Evolutionary conservation across 2,888 invertebrate genomes (phyloP).

Genomic region (Melieria omissa): DNA sequence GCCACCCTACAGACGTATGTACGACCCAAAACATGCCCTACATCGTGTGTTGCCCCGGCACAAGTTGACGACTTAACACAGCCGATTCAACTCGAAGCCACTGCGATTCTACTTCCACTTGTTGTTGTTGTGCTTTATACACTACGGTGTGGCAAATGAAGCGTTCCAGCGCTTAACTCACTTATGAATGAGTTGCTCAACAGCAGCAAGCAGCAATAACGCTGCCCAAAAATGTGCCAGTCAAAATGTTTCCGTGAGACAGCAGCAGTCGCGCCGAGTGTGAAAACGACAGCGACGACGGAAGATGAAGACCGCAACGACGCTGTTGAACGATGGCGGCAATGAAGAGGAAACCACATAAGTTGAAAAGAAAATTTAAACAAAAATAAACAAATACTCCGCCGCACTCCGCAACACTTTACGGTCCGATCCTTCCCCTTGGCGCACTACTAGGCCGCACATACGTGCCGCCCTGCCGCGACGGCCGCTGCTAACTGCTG

Average conservation of each 20-base stretch:
- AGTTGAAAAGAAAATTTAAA: constrained; percentile 33
- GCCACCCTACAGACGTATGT: too few species aligned
- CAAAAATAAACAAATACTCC: constrained; percentile 36
- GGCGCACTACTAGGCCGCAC: not conserved
- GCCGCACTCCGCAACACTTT: constrained; percentile 3
- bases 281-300: constrained; percentile 2
- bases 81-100: too few species aligned
- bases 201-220: constrained; percentile 25
- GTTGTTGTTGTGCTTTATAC: too few species aligned
- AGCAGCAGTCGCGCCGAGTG: not conserved
- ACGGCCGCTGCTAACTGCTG: not conserved
- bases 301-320: constrained; percentile 13
- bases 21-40: too few species aligned
- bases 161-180: constrained; percentile 34
- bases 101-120: too few species aligned
- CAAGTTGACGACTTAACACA: too few species aligned
- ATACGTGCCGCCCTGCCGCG: not conserved
- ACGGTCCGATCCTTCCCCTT: not conserved
- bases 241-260: too few species aligned
- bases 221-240: not conserved
- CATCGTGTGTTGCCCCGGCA: too few species aligned
- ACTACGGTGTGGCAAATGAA: not conserved
- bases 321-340: constrained; percentile 23
- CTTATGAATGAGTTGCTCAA: constrained; percentile 40
- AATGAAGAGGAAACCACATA: constrained; percentile 31